phyloP scores from a whole-genome alignment of 2,113 vertebrate species.

The Tiliqua scincoides region DNA sequence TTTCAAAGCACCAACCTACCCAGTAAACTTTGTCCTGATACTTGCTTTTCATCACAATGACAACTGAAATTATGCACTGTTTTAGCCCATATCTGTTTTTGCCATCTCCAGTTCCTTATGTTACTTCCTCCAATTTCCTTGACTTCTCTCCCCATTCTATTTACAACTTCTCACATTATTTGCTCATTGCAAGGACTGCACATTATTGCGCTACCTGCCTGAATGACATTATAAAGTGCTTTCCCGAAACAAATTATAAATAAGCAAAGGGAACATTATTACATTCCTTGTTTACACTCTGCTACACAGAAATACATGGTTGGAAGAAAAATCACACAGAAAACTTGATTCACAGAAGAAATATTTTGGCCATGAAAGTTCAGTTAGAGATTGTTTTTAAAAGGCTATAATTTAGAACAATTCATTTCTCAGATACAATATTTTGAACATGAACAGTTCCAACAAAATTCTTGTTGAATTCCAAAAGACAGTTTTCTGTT shows the following conservation, averaged over 20 bases:
- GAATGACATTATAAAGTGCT: background rate
- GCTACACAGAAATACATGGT: background rate
- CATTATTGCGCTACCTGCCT: background rate
- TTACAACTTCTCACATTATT: background rate
- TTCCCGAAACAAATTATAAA: background rate
- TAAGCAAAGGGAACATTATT: background rate
- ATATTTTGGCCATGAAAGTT: background rate
- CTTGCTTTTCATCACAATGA: background rate
- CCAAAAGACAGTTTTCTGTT: background rate
- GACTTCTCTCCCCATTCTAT: background rate
- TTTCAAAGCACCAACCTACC: background rate
- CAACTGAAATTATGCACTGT: background rate
- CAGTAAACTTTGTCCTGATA: background rate
- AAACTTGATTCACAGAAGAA: background rate
- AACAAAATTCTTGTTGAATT: background rate
- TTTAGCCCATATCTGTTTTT: background rate
- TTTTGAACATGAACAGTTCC: background rate
- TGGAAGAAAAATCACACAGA: background rate
- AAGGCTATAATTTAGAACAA: background rate
- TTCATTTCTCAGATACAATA: background rate
- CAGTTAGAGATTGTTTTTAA: background rate
- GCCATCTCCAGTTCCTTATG: background rate
- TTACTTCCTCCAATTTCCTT: background rate
- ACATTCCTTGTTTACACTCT: background rate
- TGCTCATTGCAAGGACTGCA: background rate